Conservation (phyloP, 2,113 vertebrate genomes). For the Epinephelus cyanopodus region DNA sequence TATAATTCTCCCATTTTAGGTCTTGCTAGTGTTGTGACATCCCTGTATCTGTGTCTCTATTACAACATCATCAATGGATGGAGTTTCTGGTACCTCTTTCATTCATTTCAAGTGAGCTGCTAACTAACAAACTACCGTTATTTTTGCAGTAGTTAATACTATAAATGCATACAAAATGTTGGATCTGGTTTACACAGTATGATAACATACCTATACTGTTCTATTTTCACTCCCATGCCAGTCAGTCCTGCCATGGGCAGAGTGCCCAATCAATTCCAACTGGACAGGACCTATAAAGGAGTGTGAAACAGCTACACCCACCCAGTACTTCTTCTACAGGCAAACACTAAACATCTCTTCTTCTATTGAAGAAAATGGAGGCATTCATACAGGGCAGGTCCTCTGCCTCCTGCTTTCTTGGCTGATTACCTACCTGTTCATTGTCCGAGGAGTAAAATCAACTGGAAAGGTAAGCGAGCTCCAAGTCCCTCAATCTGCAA, state of each 20-base stretch:
- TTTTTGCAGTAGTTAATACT: background rate
- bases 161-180: background rate
- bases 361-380: conserved; percentile 87
- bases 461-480: conserved; percentile 88
- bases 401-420: conserved; percentile 92
- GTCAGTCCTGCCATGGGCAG: conserved; percentile 91
- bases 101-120: conserved; percentile 93
- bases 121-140: background rate
- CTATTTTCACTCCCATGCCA: conserved; percentile 69
- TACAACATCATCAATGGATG: conserved; percentile 96
- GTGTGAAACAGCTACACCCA: conserved; percentile 89
- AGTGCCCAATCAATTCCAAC: conserved; percentile 90
- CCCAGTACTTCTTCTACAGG: conserved; percentile 96
- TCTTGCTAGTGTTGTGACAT: conserved; percentile 90
- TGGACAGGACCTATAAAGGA: conserved; percentile 87
- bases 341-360: conserved; percentile 92
- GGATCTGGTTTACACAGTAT: background rate
- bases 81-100: conserved; percentile 98
- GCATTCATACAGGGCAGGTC: conserved; percentile 87
- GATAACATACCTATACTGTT: background rate
- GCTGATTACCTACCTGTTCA: conserved; percentile 91
- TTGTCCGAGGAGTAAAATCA: conserved; percentile 89
- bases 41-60: conserved; percentile 92
- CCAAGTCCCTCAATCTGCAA: too few relatives aligned
- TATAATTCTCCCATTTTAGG: conserved; percentile 77